Base-by-base conservation (phyloP, 2,797 vertebrate genomes). In the Salmo trutta region DNA sequence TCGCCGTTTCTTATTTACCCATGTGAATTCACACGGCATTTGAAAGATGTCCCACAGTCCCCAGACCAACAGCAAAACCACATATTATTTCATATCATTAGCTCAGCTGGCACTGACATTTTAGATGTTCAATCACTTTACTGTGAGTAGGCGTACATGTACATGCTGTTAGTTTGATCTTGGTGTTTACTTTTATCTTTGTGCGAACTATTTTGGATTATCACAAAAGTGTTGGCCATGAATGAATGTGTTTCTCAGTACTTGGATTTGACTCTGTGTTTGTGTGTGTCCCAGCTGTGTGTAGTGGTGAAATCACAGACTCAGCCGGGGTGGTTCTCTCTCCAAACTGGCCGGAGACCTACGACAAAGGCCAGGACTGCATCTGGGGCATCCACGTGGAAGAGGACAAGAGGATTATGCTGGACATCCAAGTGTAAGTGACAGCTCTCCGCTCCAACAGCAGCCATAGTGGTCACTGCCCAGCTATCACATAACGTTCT, bases 321-420 rank as follows among this genome's bases (percentile, higher is more conserved):
- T 94, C 96, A 0, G 95, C 96, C 0, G 97, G 98, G 0, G 96
- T 99, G 83, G 97, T 99, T 85, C 86, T 99, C 85, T 99, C 98
- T 5, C 98, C 98, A 78, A 99, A 99, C 92, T 99, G 98, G 97
- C 98, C 98, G 0, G 98, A 99, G 93, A 96, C 97, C 0, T 99
- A 99, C 0, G 96, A 99, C 87, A 97, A 98, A 71, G 98, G 98
- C 69, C 98, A 99, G 90, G 98, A 99, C 92, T 99, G 98, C 94
- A 99, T 99, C 93, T 99, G 96, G 97, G 97, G 97, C 1, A 94
- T 98, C 77, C 98, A 98, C 0, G 97, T 99, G 91, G 97, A 98
- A 81, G 97, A 99, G 84, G 97, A 98, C 94, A 98, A 98, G 89
- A 95, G 97, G 80, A 94, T 99, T 93, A 95, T 99, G 96, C 90